These are phyloP conservation scores for Upupa epops DNA, from an alignment of 2,113 vertebrate genomes.

Conservation along the genomic window DNA sequence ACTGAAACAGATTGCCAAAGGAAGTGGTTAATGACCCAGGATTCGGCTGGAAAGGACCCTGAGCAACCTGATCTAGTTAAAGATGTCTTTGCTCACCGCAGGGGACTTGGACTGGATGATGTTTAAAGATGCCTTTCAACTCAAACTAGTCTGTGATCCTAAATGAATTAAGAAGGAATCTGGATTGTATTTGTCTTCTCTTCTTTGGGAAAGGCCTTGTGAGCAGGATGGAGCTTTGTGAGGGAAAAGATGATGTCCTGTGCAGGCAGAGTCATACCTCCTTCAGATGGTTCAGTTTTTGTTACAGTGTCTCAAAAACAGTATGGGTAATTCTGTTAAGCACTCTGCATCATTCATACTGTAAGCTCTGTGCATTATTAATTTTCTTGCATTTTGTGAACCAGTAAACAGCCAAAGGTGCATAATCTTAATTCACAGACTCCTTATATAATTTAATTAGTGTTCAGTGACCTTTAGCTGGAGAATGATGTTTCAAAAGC, in stretches of 20 bases:
- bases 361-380: conserved; percentile 32
- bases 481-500: conserved; percentile 39
- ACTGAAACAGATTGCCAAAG: neutral
- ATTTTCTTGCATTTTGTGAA: conserved; percentile 25
- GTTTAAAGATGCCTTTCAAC: neutral
- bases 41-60: neutral
- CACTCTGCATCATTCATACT: neutral
- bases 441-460: conserved; percentile 38
- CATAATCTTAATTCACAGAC: conserved; percentile 36
- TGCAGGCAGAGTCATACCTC: neutral
- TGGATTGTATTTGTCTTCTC: neutral
- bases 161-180: neutral
- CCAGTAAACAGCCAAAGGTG: conserved; percentile 38
- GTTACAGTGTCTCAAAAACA: neutral
- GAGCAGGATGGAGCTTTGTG: neutral
- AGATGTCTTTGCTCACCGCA: neutral
- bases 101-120: neutral
- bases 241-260: neutral
- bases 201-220: neutral
- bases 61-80: neutral
- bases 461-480: conserved; percentile 47
- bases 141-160: neutral
- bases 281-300: neutral
- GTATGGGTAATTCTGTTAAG: neutral
- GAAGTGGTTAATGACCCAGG: neutral